Evolutionary conservation across 2,888 invertebrate species (phyloP).

Genomic region (Sinopyrophorus schimmeli): DNA sequence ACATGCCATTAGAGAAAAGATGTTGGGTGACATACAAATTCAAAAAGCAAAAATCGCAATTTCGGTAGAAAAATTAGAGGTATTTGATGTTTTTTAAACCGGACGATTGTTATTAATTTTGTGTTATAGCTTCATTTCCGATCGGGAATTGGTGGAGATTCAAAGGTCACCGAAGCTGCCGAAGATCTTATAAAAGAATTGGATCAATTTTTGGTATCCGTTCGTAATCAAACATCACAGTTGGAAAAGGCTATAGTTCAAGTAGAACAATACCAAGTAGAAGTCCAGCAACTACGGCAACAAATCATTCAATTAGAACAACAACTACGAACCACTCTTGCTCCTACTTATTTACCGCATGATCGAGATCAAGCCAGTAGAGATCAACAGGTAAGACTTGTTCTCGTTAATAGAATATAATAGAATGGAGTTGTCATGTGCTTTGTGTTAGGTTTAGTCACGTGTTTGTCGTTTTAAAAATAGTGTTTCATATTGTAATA

Average conservation of each 20-base stretch:
- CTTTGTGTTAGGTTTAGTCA: conserved; percentile 31
- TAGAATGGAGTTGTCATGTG: conserved; percentile 31
- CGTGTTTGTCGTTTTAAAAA: conserved; percentile 21
- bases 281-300: conserved; percentile 81
- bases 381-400: conserved; percentile 83
- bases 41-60: conserved; percentile 88
- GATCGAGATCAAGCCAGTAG: conserved; percentile 79
- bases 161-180: conserved; percentile 73
- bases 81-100: conserved; percentile 58
- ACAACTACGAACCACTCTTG: conserved; percentile 78
- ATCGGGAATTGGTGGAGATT: conserved; percentile 79
- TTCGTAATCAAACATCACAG: conserved; percentile 67
- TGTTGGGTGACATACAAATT: conserved; percentile 82
- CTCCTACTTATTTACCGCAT: conserved; percentile 80
- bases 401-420: conserved; percentile 21
- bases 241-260: conserved; percentile 79
- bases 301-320: conserved; percentile 87
- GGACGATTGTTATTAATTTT: conserved; percentile 1
- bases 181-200: conserved; percentile 70
- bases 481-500: conserved; percentile 10
- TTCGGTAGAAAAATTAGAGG: conserved; percentile 88
- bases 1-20: conserved; percentile 82
- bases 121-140: conserved; percentile 81
- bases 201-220: conserved; percentile 64
- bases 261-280: conserved; percentile 85